These are phyloP conservation scores for Adelphocoris suturalis DNA, from an alignment of 2,888 invertebrate genomes.

Conservation along the genomic window DNA sequence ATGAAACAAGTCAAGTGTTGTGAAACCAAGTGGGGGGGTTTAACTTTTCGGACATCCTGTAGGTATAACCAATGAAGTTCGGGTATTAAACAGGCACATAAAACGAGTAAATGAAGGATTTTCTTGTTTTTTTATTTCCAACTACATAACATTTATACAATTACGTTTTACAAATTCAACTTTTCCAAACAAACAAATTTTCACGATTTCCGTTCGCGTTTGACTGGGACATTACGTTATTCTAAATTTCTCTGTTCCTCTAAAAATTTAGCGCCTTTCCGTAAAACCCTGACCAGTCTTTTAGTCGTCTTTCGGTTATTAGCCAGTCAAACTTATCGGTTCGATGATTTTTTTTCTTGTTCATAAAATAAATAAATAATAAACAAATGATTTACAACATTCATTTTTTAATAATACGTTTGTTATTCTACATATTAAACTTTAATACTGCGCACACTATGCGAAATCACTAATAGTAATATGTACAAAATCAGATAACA, in stretches of 20 bases:
- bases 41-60: too few relatives aligned
- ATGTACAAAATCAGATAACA: conserved; percentile 74
- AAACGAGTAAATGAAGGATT: conserved; percentile 18
- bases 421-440: conserved; percentile 49
- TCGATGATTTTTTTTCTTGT: conserved; percentile 69
- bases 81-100: too few relatives aligned
- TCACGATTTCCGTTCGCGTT: conserved; percentile 53
- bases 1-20: too few relatives aligned
- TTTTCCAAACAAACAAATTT: conserved; percentile 54
- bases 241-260: conserved; percentile 46
- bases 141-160: conserved; percentile 69
- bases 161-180: conserved; percentile 64
- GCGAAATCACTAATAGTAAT: conserved; percentile 64
- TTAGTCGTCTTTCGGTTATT: neutral
- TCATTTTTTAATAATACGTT: conserved; percentile 40
- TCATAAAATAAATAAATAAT: conserved; percentile 37
- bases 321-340: conserved; percentile 33
- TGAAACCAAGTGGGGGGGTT: too few relatives aligned
- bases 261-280: conserved; percentile 14
- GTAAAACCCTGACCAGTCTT: conserved; percentile 28
- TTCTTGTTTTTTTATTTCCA: conserved; percentile 63
- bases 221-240: conserved; percentile 71
- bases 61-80: too few relatives aligned
- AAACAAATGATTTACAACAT: conserved; percentile 57
- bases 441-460: conserved; percentile 70